These are phyloP conservation scores for Falco berigora DNA, from an alignment of 2,797 vertebrate genomes.

Conservation along the genomic window DNA sequence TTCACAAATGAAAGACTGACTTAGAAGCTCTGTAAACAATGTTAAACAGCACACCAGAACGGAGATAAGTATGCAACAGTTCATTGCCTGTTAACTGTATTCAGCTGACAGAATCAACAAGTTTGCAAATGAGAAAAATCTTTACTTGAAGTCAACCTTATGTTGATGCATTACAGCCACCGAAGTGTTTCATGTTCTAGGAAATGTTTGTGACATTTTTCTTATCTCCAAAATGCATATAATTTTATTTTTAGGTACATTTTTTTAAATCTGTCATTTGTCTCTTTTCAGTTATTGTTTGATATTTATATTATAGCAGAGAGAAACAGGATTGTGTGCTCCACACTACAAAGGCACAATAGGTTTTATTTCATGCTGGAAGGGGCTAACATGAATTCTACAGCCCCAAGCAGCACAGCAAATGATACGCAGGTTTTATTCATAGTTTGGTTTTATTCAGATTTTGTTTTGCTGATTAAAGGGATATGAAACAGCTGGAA, in stretches of 20 bases:
- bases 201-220: not conserved
- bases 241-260: not conserved
- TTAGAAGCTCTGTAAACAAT: not conserved
- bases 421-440: not conserved
- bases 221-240: not conserved
- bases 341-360: not conserved
- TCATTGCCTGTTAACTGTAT: not conserved
- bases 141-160: not conserved
- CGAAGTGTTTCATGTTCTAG: not conserved
- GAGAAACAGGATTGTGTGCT: not conserved
- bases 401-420: not conserved
- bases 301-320: not conserved
- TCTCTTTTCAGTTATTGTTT: not conserved
- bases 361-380: not conserved
- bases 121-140: not conserved
- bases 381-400: not conserved
- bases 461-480: not conserved
- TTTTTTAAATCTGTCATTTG: not conserved
- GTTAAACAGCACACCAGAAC: not conserved
- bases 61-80: not conserved
- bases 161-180: not conserved
- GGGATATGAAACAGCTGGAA: not conserved
- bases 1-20: not conserved
- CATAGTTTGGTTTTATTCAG: not conserved
- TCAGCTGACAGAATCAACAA: not conserved